Evolutionary conservation across 92 coral and sea anemone genomes (phyloP), one percentile per base, ranked within the genome.

Genomic region (Phenganax subtilis): DNA sequence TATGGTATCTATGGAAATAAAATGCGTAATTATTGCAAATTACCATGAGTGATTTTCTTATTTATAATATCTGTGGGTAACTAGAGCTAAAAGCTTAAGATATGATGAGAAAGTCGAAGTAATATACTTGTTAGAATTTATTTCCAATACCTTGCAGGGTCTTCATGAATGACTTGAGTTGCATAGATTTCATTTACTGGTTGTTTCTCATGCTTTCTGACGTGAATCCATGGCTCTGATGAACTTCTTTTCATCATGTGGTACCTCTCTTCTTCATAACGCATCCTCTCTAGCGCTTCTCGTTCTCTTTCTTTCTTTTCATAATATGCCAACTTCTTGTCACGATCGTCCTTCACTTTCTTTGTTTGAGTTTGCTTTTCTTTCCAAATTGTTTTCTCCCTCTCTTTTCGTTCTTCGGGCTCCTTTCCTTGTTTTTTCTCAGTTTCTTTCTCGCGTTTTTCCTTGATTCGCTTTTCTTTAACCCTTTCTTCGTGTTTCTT

Each of bases 191-290:
- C 74, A 64, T 6, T 12, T 7, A 17, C 37, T 51, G 74, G 47
- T 54, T 64, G 83, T 51, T 79, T 51, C 60, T 76, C 70, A 8
- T 44, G 81, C 60, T n/a, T 76, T 17, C 70, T 76, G 9, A 60
- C 71, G 30, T 57, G 55, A 3, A 76, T 76, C 81, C 69, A 76
- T 11, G 81, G 81, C 10, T 76, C 81, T 9, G 81, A 76, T 25
- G 83, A 79, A 47, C 73, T 73, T 79, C 57, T 76, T 28, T 63
- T 79, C 83, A 37, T 37, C 47, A 79, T 79, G 7, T 79, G 83
- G 65, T 79, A 65, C 9, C 83, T 63, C 62, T 79, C 83, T 79
- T 65, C 73, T 63, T 76, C 57, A 76, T 58, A 76, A 27, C 70
- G 70, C 16, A 53, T 61, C n/a, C 44, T 37, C 30, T 76, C 81